phyloP scores from a whole-genome alignment of 2,113 vertebrate genomes.

The human (Homo sapiens) region DNA sequence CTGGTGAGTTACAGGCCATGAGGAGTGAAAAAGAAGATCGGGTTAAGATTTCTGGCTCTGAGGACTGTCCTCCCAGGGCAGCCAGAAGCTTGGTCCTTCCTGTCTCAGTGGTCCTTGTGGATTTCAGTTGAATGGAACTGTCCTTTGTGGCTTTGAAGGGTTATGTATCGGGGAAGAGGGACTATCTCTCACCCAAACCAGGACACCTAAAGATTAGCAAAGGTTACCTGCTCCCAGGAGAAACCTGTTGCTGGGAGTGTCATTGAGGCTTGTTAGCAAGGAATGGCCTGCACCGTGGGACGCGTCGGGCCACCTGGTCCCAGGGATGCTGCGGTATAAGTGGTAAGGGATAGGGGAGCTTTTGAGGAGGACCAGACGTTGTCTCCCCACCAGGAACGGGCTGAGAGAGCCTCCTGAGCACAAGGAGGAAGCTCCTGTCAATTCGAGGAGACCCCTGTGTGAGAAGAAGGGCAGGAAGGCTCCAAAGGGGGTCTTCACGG shows the following conservation, averaged over 20 bases:
- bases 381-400: neutral
- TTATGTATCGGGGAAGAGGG: neutral
- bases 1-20: neutral
- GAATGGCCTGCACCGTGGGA: neutral
- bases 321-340: neutral
- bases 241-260: neutral
- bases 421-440: neutral
- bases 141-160: neutral
- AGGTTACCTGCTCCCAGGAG: neutral
- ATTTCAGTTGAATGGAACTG: neutral
- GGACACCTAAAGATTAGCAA: neutral
- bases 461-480: neutral
- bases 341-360: neutral
- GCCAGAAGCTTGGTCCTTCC: neutral
- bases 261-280: neutral
- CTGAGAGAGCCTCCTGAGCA: neutral
- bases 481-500: neutral
- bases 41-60: neutral
- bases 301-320: rapidly evolving
- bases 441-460: neutral
- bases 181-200: neutral
- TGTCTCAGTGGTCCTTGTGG: neutral
- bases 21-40: neutral
- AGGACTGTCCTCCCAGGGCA: neutral
- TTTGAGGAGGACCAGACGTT: neutral